phyloP scores from a whole-genome alignment of 2,888 invertebrate species.

The Taphrorychus bicolor region DNA sequence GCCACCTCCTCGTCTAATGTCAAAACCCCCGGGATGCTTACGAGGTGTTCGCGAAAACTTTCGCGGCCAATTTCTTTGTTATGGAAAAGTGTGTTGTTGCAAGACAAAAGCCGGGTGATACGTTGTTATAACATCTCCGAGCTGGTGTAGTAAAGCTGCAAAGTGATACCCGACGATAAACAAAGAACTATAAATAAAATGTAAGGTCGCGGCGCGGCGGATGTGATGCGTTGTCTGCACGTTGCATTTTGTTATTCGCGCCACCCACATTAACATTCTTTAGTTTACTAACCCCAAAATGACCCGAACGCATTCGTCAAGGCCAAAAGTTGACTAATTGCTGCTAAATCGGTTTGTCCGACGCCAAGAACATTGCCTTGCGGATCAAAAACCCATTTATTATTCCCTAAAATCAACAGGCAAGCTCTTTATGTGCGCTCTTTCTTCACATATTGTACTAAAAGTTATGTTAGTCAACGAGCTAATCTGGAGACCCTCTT shows the following conservation, averaged over 20 bases:
- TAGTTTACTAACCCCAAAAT: constrained; percentile 48
- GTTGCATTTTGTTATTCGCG: constrained; percentile 47
- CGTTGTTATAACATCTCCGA: constrained; percentile 28
- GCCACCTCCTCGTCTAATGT: constrained; percentile 23
- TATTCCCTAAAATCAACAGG: background rate
- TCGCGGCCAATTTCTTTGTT: background rate
- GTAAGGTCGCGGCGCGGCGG: constrained; percentile 44
- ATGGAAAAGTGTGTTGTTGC: background rate
- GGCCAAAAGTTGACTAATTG: constrained; percentile 41
- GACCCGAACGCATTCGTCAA: constrained; percentile 42
- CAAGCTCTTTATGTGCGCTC: background rate
- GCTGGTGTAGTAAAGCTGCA: constrained; percentile 30
- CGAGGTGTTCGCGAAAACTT: background rate
- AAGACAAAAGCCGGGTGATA: constrained; percentile 13
- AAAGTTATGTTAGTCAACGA: too few species aligned
- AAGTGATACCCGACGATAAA: constrained; percentile 39
- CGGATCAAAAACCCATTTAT: constrained; percentile 23
- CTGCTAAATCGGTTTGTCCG: constrained; percentile 38
- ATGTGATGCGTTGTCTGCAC: constrained; percentile 47
- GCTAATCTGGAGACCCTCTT: too few species aligned
- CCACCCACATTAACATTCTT: constrained; percentile 48
- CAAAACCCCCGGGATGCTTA: constrained; percentile 4
- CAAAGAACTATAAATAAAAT: constrained; percentile 44
- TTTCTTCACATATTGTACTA: background rate
- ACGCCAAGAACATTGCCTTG: constrained; percentile 34